phyloP scores from a whole-genome alignment of 2,797 vertebrate genomes.

The Galago senegalensis region DNA sequence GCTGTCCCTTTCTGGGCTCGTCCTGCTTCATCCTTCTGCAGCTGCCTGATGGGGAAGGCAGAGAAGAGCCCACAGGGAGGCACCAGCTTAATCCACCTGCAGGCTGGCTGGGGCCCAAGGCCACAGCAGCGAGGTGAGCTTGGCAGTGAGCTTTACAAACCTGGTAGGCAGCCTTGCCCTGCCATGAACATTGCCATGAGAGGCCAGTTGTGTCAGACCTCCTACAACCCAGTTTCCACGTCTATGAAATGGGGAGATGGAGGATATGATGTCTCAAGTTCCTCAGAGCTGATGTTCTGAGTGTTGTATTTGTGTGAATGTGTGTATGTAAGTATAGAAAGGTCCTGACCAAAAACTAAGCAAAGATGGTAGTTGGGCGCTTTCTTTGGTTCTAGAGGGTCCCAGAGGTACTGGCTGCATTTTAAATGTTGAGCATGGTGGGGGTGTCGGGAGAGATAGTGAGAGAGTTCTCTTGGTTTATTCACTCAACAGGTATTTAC shows the following conservation, averaged over 20 bases:
- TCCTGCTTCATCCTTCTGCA: background rate
- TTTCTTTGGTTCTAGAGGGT: background rate
- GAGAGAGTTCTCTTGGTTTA: too few species aligned
- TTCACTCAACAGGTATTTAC: background rate
- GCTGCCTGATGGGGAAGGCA: background rate
- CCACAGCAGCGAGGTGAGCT: background rate
- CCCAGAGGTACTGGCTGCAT: rapidly evolving
- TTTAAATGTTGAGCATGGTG: background rate
- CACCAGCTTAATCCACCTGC: background rate
- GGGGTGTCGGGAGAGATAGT: background rate
- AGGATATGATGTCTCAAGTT: background rate
- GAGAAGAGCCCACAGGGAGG: background rate
- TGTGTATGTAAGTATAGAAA: background rate
- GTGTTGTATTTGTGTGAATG: background rate
- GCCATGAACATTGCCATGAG: background rate
- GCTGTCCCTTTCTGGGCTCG: background rate
- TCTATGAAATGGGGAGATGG: background rate
- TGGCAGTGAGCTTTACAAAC: background rate
- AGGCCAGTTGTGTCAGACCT: background rate
- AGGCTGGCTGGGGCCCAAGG: background rate
- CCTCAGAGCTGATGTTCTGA: background rate
- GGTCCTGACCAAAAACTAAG: background rate
- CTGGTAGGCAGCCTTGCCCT: background rate
- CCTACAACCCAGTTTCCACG: background rate
- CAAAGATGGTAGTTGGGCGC: background rate